Evolutionary conservation across 2,113 vertebrate genomes (phyloP).

Genomic region (Prinia subflava): DNA sequence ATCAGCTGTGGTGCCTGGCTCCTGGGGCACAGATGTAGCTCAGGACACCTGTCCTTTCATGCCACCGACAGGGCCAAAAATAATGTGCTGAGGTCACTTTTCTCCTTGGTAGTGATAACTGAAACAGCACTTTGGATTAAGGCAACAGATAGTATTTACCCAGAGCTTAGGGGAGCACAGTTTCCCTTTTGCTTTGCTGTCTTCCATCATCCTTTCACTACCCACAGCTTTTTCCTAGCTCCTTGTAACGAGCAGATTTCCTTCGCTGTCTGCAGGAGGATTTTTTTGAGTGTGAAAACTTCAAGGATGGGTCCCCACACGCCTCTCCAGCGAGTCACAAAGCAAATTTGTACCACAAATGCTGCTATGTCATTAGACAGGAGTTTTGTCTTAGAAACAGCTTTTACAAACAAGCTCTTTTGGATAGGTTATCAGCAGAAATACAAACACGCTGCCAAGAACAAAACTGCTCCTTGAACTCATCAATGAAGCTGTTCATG

Average conservation of each 20-base stretch:
- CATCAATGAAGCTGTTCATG: background rate
- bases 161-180: background rate
- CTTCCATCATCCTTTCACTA: background rate
- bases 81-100: background rate
- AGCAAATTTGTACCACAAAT: background rate
- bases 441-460: background rate
- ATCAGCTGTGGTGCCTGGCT: background rate
- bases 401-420: background rate
- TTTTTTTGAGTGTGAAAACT: background rate
- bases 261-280: background rate
- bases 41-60: conserved; percentile 21
- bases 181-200: background rate
- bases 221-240: background rate
- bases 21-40: background rate
- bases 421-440: background rate
- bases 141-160: background rate
- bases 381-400: background rate
- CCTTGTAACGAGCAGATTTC: background rate
- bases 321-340: background rate
- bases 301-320: background rate
- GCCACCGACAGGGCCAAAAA: conserved; percentile 23
- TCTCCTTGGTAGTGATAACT: background rate
- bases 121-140: background rate
- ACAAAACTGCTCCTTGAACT: conserved; percentile 5
- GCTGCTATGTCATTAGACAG: background rate